Evolutionary conservation across 1,140 invertebrate species (phyloP).

Genomic region (Drosophila parabipectinata): DNA sequence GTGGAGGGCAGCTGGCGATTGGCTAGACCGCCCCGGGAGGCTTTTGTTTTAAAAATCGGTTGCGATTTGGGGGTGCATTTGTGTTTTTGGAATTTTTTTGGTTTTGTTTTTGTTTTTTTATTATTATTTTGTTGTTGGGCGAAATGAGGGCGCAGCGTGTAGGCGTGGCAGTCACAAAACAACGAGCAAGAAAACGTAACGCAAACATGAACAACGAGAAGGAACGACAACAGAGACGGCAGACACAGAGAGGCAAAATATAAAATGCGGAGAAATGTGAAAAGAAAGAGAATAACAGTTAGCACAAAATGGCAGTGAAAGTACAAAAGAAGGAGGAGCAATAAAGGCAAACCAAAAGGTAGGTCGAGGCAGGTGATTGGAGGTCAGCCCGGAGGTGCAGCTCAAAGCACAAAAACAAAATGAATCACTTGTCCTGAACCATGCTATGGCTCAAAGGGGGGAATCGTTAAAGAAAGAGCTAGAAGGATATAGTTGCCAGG

Average conservation of each 20-base stretch:
- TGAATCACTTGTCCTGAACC: not conserved
- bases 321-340: conserved; percentile 10
- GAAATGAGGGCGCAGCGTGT: conserved; percentile 61
- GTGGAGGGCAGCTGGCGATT: conserved; percentile 85
- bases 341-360: conserved; percentile 16
- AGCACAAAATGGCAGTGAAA: conserved; percentile 56
- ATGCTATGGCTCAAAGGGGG: not conserved
- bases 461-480: too few species aligned
- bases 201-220: conserved; percentile 33
- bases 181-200: conserved; percentile 39
- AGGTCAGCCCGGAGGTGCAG: conserved; percentile 28
- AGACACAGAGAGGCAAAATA: conserved; percentile 49
- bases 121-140: conserved; percentile 33
- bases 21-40: conserved; percentile 87
- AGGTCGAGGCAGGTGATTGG: not conserved
- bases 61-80: conserved; percentile 42
- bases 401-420: conserved; percentile 24
- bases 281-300: conserved; percentile 65
- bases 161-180: conserved; percentile 66
- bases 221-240: conserved; percentile 39
- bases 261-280: conserved; percentile 46
- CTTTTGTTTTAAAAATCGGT: conserved; percentile 83
- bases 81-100: conserved; percentile 7
- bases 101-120: conserved; percentile 23
- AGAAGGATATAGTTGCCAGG: not conserved